Conservation (phyloP, 2,888 invertebrate species). For the Mellilla xanthometata region DNA sequence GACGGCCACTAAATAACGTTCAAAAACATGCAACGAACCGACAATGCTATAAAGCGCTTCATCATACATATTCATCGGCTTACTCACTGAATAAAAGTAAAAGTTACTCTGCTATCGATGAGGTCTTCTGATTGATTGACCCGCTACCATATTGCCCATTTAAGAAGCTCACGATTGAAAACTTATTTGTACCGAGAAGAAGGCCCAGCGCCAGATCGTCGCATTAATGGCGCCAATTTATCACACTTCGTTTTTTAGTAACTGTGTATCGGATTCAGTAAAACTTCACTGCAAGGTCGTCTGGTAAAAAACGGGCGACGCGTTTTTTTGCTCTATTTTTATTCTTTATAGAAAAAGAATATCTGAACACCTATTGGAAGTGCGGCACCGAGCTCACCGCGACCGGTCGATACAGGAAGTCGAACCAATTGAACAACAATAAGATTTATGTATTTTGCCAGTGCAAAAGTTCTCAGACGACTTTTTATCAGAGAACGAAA, state of each 20-base stretch:
- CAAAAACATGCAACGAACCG: slow-evolving; percentile 51
- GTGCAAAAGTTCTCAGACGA: slow-evolving; percentile 45
- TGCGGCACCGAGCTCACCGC: slow-evolving; percentile 46
- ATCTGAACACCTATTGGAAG: slow-evolving; percentile 77
- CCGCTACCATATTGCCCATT: slow-evolving; percentile 45
- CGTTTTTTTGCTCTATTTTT: slow-evolving; percentile 75
- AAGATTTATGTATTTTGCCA: slow-evolving; percentile 75
- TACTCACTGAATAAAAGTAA: slow-evolving; percentile 75
- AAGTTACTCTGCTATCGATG: slow-evolving; percentile 66
- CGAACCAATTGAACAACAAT: slow-evolving; percentile 69
- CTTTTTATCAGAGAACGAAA: slow-evolving; percentile 28
- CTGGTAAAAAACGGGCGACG: slow-evolving; percentile 67
- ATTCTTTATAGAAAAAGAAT: slow-evolving; percentile 70
- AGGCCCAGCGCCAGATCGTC: slow-evolving; percentile 35
- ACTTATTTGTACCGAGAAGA: slow-evolving; percentile 43
- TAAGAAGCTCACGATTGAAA: slow-evolving; percentile 54
- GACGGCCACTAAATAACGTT: slow-evolving; percentile 53
- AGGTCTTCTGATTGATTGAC: slow-evolving; percentile 54
- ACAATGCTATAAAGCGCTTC: slow-evolving; percentile 57
- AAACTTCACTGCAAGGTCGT: slow-evolving; percentile 75
- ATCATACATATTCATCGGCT: slow-evolving; percentile 68
- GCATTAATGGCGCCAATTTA: slow-evolving; percentile 64
- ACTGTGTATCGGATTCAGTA: slow-evolving; percentile 73
- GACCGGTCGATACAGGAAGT: slow-evolving; percentile 78
- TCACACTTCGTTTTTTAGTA: slow-evolving; percentile 70